Evolutionary conservation across 2,888 invertebrate species (phyloP), one percentile per base, ranked within the genome.

Genomic region (Plagodis pulveraria): DNA sequence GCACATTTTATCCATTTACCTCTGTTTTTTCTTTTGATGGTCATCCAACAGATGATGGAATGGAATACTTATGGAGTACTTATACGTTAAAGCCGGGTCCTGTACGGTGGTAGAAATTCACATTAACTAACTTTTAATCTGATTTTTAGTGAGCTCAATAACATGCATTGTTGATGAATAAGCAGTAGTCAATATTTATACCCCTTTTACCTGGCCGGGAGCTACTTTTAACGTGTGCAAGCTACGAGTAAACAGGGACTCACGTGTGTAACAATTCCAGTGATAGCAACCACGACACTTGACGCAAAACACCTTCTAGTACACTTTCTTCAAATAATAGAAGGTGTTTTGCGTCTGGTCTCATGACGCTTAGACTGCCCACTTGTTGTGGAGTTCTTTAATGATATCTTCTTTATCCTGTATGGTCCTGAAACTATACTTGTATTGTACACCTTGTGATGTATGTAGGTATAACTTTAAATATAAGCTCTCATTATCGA

Each of bases 291-390:
- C 46, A 36, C 51, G 51, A 63, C 35, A 54, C 50, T 52, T 40
- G 62, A 69, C 63, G 56, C 59, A 49, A 50, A 56, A 61, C 58
- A 64, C 52, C 56, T 55, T 55, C 55, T 58, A 58, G 50, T 40
- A 62, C 50, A 55, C 49, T 4, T 52, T 11, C 22, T 7, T 4
- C 11, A 56, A 12, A 56, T 64, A 54, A 42, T 33, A 62, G 59
- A 50, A 57, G 47, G 54, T 57, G 53, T 62, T 53, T 52, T 59
- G 47, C 57, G 57, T 58, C 55, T 11, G 48, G 51, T 42, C 50
- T 46, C 32, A 22, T 32, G 49, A 40, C 32, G n/a, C 35, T 38
- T 22, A 36, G 8, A 36, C 2, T 8, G 5, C 6, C 36, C 36
- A 36, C 36, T 36, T 36, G 7, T 8, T 8, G 36, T 36, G 8